These are phyloP conservation scores for Parotocinclus haroldoi DNA, from an alignment of 2,797 vertebrate genomes.

Conservation along the genomic window DNA sequence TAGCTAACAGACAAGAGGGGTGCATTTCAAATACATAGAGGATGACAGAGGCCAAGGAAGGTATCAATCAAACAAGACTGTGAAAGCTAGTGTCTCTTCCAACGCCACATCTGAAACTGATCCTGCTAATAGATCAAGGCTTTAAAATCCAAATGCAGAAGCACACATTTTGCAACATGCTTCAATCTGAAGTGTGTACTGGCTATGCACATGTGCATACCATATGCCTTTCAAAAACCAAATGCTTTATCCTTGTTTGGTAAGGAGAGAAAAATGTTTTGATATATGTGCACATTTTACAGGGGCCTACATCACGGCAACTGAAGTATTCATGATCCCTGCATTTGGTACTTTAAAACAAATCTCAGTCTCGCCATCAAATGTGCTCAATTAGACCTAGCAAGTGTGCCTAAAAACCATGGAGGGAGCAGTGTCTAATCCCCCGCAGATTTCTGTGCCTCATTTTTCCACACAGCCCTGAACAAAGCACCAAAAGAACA, in stretches of 20 bases:
- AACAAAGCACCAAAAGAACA: too few species aligned
- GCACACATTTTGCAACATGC: conserved; percentile 28
- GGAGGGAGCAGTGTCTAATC: too few species aligned
- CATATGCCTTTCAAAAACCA: conserved; percentile 16
- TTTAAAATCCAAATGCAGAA: conserved; percentile 11
- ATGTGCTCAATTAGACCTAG: too few species aligned
- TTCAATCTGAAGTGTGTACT: conserved; percentile 25
- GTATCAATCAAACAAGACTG: conserved; percentile 40
- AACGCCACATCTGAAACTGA: conserved; percentile 45
- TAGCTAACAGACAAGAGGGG: conserved; percentile 10
- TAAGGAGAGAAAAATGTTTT: conserved; percentile 2
- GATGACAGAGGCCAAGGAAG: conserved; percentile 29
- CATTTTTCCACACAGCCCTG: too few species aligned
- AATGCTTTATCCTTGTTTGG: not conserved
- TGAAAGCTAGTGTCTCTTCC: conserved; percentile 28
- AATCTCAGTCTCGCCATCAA: not conserved
- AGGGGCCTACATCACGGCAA: conserved; percentile 12
- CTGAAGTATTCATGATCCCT: conserved; percentile 37
- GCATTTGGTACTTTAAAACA: conserved; percentile 17
- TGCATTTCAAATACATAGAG: conserved; percentile 21
- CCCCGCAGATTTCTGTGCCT: too few species aligned
- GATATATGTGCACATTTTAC: conserved; percentile 20
- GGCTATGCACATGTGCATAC: conserved; percentile 31
- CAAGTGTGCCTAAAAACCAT: too few species aligned
- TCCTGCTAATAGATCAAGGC: conserved; percentile 31